A percentile compares a stretch with the other conserved stretches of the same genome.
These are phyloP conservation scores for Pandemis heparana DNA, from an alignment of 2,888 invertebrate genomes.

Conservation along the genomic window DNA sequence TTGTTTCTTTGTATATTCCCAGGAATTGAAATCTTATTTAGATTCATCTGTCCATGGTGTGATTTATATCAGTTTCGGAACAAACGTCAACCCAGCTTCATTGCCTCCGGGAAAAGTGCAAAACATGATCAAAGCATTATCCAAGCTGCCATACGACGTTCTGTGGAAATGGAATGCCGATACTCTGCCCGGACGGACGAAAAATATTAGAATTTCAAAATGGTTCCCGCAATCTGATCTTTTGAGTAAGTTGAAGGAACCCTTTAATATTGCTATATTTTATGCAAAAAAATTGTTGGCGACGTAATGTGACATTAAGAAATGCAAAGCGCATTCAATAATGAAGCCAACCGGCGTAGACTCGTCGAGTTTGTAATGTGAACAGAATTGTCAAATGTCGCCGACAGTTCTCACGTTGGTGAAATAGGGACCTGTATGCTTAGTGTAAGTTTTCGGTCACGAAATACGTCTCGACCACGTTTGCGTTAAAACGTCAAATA, in stretches of 20 bases:
- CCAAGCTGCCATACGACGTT: conserved; percentile 71
- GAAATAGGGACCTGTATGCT: no score
- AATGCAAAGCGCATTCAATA: no score
- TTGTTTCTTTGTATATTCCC: not conserved
- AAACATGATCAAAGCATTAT: conserved; percentile 63
- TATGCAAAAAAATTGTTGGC: no score
- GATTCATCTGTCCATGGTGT: conserved; percentile 72
- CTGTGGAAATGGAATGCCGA: conserved; percentile 77
- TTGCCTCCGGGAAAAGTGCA: conserved; percentile 62
- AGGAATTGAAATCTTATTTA: conserved; percentile 67
- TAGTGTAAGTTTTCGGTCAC: no score
- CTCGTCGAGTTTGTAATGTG: no score
- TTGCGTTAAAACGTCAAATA: no score
- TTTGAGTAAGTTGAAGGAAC: conserved; percentile 57
- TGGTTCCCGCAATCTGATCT: conserved; percentile 80
- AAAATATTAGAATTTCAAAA: conserved; percentile 70
- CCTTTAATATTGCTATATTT: no score
- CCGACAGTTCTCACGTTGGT: no score
- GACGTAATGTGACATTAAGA: no score
- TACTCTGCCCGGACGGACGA: conserved; percentile 59
- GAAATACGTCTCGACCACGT: no score
- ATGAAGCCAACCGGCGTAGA: no score
- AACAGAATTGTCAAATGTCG: no score
- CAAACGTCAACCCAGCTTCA: conserved; percentile 63
- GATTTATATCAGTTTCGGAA: conserved; percentile 76